These are phyloP conservation scores for Tipula lateralis DNA, from an alignment of 2,888 invertebrate genomes.

Conservation along the genomic window DNA sequence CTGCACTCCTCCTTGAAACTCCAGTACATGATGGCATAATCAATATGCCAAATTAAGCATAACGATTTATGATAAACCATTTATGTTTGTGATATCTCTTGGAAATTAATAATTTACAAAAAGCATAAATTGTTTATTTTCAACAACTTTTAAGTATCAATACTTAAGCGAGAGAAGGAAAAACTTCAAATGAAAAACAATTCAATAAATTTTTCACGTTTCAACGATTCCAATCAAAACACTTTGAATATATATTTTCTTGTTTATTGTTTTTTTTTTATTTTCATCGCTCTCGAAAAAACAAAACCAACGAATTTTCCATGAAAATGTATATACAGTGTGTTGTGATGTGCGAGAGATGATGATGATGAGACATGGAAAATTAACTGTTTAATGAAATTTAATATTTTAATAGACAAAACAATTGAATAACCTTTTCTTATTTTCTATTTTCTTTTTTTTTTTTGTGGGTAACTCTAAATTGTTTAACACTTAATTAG, in stretches of 20 bases:
- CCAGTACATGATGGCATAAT: too few species aligned
- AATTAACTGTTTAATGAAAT: not conserved
- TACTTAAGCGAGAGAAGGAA: not conserved
- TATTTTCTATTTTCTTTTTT: too few species aligned
- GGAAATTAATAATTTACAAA: not conserved
- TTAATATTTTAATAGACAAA: slow-evolving; percentile 11
- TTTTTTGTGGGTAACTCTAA: not conserved
- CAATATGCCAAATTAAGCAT: not conserved
- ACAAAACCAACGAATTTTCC: not conserved
- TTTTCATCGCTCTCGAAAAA: not conserved
- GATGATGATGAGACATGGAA: not conserved
- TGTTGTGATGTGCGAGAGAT: not conserved
- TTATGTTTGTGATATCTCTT: slow-evolving; percentile 1
- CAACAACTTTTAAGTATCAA: not conserved
- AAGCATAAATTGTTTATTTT: not conserved
- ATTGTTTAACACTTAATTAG: not conserved
- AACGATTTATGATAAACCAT: slow-evolving; percentile 11
- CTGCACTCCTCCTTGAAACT: too few species aligned
- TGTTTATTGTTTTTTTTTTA: not conserved
- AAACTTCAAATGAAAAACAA: not conserved
- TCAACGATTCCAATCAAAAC: slow-evolving; percentile 24
- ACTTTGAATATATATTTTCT: not conserved
- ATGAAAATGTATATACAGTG: not conserved
- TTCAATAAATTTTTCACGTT: slow-evolving; percentile 1
- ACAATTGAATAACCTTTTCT: not conserved